These are phyloP conservation scores for Accipiter cooperii DNA, from an alignment of 2,113 vertebrate genomes.

Conservation along the genomic window DNA sequence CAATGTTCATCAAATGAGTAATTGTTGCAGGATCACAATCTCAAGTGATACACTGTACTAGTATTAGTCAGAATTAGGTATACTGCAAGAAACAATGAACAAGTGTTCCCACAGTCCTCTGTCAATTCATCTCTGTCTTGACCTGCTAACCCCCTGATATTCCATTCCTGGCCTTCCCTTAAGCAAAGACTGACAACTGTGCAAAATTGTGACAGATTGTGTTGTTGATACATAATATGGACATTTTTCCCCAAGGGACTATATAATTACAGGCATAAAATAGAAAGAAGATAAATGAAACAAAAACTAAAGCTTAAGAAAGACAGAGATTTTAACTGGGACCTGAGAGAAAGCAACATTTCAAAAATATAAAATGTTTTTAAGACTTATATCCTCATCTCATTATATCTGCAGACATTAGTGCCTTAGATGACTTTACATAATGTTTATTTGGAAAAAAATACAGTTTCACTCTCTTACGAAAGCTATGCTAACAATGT, in stretches of 20 bases:
- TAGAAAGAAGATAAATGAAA: slow-evolving; percentile 12
- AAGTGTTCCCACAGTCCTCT: background rate
- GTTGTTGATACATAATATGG: background rate
- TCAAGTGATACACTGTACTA: background rate
- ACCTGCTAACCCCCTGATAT: background rate
- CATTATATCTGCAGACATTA: background rate
- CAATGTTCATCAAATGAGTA: background rate
- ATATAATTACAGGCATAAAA: background rate
- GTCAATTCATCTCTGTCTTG: background rate
- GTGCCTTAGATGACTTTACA: background rate
- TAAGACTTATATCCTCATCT: background rate
- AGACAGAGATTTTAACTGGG: background rate
- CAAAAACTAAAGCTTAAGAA: background rate
- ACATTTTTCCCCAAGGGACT: background rate
- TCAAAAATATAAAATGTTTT: background rate
- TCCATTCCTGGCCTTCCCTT: background rate
- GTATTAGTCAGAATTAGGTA: background rate
- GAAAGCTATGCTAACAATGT: background rate
- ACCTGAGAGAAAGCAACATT: background rate
- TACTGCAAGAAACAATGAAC: background rate
- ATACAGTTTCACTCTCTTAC: background rate
- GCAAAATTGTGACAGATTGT: slow-evolving; percentile 15
- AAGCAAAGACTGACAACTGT: background rate
- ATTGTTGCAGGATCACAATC: background rate
- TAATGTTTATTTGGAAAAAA: background rate